Percentiles rank a stretch among this genome's conserved stretches.
These are phyloP conservation scores for Myotis pilosus DNA, from an alignment of 2,797 vertebrate species.

Conservation along the genomic window DNA sequence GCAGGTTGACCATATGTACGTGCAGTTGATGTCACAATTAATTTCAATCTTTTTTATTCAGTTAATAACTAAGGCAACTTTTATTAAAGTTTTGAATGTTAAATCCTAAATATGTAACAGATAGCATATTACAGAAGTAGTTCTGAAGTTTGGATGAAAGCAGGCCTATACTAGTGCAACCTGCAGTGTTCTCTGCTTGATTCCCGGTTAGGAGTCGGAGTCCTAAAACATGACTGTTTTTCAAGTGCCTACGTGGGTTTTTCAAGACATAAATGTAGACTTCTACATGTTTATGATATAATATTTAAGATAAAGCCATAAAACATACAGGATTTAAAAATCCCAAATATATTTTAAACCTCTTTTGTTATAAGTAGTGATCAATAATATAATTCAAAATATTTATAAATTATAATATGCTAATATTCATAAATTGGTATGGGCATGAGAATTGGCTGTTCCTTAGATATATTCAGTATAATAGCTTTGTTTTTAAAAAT, in stretches of 20 bases:
- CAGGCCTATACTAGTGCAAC: background rate
- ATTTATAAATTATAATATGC: background rate
- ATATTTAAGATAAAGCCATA: background rate
- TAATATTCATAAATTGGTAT: slow-evolving; percentile 40
- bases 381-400: slow-evolving; percentile 25
- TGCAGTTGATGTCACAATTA: background rate
- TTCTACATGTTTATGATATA: background rate
- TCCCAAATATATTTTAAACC: background rate
- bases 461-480: background rate
- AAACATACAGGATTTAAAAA: slow-evolving; percentile 4
- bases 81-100: slow-evolving; percentile 37
- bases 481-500: background rate
- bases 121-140: background rate
- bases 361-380: background rate
- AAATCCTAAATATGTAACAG: background rate
- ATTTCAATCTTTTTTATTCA: background rate
- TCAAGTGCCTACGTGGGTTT: background rate
- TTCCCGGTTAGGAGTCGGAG: background rate
- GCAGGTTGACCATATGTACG: background rate
- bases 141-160: background rate
- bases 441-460: background rate
- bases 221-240: background rate
- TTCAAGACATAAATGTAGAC: background rate
- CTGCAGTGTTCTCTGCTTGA: background rate
- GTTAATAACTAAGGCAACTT: slow-evolving; percentile 19